Base-by-base conservation (phyloP, 2,113 vertebrate species). In the Sapayoa aenigma region DNA sequence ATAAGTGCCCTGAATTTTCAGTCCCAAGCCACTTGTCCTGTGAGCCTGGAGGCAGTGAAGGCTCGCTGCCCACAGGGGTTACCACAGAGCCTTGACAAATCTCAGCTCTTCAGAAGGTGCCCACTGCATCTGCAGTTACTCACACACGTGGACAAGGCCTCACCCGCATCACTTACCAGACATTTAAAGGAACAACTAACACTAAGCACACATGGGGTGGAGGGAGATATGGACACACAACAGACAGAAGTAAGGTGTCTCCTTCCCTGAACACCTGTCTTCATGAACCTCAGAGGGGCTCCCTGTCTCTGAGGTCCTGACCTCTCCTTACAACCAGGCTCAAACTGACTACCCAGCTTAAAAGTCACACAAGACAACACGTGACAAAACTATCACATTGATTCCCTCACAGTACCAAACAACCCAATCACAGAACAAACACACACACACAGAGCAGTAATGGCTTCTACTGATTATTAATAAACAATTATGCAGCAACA, bases 151-250 rank as follows among this genome's bases (percentile, higher is more conserved):
- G 31, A 74, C 5, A 75, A 65, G 21, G 33, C 50, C 47, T 81
- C 42, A 71, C 30, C 42, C 19, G 41, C 0, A 0, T 6, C 27
- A 44, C 47, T 86, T 56, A 75, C 30, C 19, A 68, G 12, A 79
- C 4, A 37, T 11, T 59, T 74, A 28, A 80, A 66, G 24, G 31
- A 89, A 85, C 31, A 84, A 68, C 63, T 58, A 83, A 69, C 31
- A 50, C 35, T 77, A 80, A 74, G 42, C 21, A 75, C 1, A 0
- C 1, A 1, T 7, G 2, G 12, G 23, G 37, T 24, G 6, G 27
- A 23, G 49, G 42, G 25, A 73, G 9, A 62, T 6, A 31, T 0
- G 3, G 63, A 63, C 27, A 84, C 4, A 7, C 1, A 4, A 60
- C 39, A 55, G 12, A 35, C 16, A 55, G 11, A 89, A 12, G 9